Evolutionary conservation across 1,140 invertebrate species (phyloP), one percentile per base, ranked within the genome.

Genomic region (Orchestia grillus): DNA sequence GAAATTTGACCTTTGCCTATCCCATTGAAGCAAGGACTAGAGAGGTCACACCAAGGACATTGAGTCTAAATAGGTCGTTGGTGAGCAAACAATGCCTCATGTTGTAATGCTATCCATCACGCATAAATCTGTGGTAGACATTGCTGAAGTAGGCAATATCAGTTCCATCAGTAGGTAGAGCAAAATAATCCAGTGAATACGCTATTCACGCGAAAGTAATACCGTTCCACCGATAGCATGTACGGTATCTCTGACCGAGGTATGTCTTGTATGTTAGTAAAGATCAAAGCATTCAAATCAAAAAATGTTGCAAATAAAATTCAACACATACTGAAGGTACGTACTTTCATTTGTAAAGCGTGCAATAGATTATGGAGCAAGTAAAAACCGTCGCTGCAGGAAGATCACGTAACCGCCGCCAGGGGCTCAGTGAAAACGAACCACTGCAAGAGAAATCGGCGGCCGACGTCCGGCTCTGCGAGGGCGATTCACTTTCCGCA

Each of bases 391-490:
- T 41, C 88, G 88, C 41, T 41, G 88, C 88, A 36, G 62, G 88
- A 87, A 40, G 36, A 90, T 90, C 88, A 90, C 88, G 88, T 44
- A 90, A 90, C 88, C 15, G 88, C 43, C 88, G 62, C 77, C 88
- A 44, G 87, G 53, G 87, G 62, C 88, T 42, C 95, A 96, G n/a
- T 91, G 95, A 94, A 94, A 94, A 94, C 92, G 92, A 41, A 45
- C 44, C 92, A 19, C 44, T 19, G 44, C 92, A 47, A 47, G 92
- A 94, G 92, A 94, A 94, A 94, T n/a, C 92, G 92, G 44, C 92
- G 6, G 36, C 88, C 88, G 62, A 77, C 62, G 62, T 77, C 62
- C 62, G 62, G 62, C 62, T 77, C 11, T 77, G 11, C 36, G 62
- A 77, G 28, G 62, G 88, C 88, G 88, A 44, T 44, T 90, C 88